Percentiles rank a stretch among this genome's conserved stretches.
Evolutionary conservation across 2,113 vertebrate genomes (phyloP).

Genomic region (Albula glossodonta): DNA sequence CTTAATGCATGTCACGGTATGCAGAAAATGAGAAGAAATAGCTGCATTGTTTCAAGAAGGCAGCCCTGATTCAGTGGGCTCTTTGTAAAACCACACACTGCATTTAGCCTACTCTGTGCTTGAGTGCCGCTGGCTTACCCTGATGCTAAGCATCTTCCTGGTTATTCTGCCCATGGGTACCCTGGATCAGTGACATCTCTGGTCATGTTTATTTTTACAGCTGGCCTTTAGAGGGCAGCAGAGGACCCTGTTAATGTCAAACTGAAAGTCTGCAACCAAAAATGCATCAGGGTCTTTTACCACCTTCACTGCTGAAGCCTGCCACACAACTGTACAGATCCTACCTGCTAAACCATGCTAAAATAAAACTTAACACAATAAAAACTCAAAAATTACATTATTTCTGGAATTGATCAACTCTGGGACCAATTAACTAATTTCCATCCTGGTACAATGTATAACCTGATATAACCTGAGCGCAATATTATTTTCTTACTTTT

Average conservation of each 20-base stretch:
- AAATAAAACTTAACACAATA: too few species aligned
- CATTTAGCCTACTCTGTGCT: background rate
- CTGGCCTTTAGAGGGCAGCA: conserved; percentile 59
- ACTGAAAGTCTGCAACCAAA: background rate
- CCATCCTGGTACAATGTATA: too few species aligned
- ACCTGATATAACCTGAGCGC: too few species aligned
- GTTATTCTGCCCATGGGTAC: background rate
- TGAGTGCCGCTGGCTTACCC: background rate
- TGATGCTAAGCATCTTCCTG: background rate
- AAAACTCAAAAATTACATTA: too few species aligned
- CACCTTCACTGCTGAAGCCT: background rate
- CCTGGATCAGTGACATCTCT: background rate
- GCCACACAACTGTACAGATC: background rate
- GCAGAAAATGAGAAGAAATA: conserved; percentile 6
- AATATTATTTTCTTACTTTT: too few species aligned
- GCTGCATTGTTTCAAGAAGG: background rate
- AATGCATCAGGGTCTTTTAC: background rate
- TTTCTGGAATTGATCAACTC: too few species aligned
- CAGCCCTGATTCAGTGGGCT: background rate
- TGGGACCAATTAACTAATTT: too few species aligned
- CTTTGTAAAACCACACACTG: background rate
- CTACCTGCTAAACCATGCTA: background rate
- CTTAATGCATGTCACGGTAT: background rate
- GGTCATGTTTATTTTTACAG: background rate
- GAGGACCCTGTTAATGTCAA: conserved; percentile 39